These are phyloP conservation scores for Megaceryle alcyon DNA, from an alignment of 2,797 vertebrate species.

Conservation along the genomic window DNA sequence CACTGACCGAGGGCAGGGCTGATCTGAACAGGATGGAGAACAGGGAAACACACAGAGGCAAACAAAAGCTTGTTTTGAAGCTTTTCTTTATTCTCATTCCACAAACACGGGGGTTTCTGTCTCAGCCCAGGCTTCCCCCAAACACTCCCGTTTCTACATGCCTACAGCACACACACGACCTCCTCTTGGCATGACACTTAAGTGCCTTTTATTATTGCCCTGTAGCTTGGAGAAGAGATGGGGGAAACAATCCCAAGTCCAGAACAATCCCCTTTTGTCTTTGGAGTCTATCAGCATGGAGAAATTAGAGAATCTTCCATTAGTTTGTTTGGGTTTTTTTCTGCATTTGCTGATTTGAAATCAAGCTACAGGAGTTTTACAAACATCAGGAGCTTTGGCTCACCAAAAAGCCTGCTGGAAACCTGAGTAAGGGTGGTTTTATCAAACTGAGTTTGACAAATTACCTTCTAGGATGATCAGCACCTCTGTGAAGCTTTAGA, in stretches of 20 bases:
- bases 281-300: background rate
- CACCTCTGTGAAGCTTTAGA: background rate
- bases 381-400: background rate
- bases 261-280: background rate
- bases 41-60: background rate
- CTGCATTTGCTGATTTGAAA: background rate
- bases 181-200: fast-evolving
- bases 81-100: background rate
- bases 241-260: background rate
- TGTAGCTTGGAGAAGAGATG: background rate
- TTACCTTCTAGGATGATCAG: background rate
- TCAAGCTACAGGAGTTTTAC: background rate
- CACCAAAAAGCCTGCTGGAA: background rate
- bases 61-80: background rate
- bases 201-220: too few relatives aligned
- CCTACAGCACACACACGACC: background rate
- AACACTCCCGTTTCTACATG: background rate
- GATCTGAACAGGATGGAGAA: fast-evolving
- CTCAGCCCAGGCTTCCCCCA: background rate
- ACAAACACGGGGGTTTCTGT: background rate
- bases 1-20: background rate
- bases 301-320: background rate
- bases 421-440: background rate
- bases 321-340: background rate
- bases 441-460: background rate